phyloP scores from a whole-genome alignment of 2,888 invertebrate genomes.

The Melinopterus prodromus region DNA sequence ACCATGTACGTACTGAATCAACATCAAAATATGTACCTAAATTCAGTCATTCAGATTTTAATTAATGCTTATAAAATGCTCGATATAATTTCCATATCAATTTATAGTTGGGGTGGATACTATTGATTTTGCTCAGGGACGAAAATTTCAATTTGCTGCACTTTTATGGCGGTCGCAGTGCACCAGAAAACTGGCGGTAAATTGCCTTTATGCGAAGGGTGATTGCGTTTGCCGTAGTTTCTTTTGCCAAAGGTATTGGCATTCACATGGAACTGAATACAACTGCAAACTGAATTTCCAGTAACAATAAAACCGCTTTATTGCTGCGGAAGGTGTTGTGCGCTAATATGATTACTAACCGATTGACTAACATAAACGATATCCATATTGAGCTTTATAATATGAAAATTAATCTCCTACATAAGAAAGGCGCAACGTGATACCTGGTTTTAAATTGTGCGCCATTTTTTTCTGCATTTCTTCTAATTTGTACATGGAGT shows the following conservation, averaged over 20 bases:
- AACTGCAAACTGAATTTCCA: not conserved
- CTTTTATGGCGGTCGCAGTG: slow-evolving; percentile 27
- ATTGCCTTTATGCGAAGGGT: slow-evolving; percentile 32
- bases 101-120: not conserved
- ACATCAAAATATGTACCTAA: no score
- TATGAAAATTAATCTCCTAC: no score
- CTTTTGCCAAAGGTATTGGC: slow-evolving; percentile 16
- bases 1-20: no score
- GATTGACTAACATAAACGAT: not conserved
- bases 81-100: not conserved
- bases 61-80: not conserved
- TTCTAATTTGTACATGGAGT: no score
- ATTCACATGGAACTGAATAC: not conserved
- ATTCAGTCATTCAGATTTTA: not conserved
- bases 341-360: not conserved
- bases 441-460: no score
- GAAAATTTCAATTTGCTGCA: slow-evolving; percentile 30
- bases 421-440: no score
- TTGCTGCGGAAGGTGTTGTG: not conserved
- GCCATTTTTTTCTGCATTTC: no score
- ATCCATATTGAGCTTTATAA: no score
- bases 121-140: not conserved
- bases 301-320: not conserved
- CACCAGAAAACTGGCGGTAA: slow-evolving; percentile 29
- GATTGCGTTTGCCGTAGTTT: slow-evolving; percentile 25